phyloP scores from a whole-genome alignment of 1,140 invertebrate species.

The Archivesica marissinica region DNA sequence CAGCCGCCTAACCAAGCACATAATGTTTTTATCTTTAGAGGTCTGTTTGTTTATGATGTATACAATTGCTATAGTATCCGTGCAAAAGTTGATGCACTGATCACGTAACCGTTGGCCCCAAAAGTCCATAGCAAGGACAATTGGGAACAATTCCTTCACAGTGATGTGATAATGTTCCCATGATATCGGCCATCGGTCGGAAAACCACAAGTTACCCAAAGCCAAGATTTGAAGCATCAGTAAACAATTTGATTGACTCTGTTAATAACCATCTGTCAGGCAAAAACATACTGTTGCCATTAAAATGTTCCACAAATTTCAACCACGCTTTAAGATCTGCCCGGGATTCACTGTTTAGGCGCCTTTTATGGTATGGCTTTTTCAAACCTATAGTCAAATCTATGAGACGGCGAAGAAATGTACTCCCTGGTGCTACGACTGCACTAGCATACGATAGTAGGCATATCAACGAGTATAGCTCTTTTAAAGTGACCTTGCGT shows the following conservation, averaged over 20 bases:
- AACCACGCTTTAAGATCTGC: slow-evolving; percentile 58
- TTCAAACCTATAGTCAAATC: slow-evolving; percentile 43
- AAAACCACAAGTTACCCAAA: slow-evolving; percentile 43
- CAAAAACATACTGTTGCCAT: slow-evolving; percentile 59
- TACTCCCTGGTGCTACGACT: slow-evolving; percentile 43
- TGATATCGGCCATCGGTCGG: not conserved
- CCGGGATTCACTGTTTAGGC: slow-evolving; percentile 15
- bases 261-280: slow-evolving; percentile 26
- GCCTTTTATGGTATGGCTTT: slow-evolving; percentile 18
- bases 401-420: slow-evolving; percentile 46
- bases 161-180: not conserved
- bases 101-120: slow-evolving; percentile 4
- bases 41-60: slow-evolving; percentile 57
- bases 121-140: slow-evolving; percentile 20
- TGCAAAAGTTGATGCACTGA: slow-evolving; percentile 21
- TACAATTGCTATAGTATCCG: slow-evolving; percentile 60
- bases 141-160: slow-evolving; percentile 19
- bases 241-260: slow-evolving; percentile 19
- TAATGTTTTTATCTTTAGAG: slow-evolving; percentile 34
- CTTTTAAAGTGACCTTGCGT: slow-evolving; percentile 13
- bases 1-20: slow-evolving; percentile 49
- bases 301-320: slow-evolving; percentile 33
- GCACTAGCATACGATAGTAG: slow-evolving; percentile 42
- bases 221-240: slow-evolving; percentile 44
- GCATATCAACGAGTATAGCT: slow-evolving; percentile 57